Evolutionary conservation across 2,113 vertebrate genomes (phyloP).

Genomic region (Ophthalmolycus amberensis): DNA sequence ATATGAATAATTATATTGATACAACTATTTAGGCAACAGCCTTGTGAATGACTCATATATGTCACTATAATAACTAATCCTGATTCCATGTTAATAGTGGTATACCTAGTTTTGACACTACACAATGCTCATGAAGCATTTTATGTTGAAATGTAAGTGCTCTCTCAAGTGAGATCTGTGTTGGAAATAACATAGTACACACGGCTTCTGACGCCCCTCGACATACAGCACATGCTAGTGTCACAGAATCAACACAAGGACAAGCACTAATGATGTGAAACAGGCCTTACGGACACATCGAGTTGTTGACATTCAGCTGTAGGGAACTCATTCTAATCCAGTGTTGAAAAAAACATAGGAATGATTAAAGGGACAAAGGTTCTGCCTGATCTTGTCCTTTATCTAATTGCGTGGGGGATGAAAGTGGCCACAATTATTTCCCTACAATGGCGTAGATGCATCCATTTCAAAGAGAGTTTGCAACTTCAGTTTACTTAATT

Average conservation of each 20-base stretch:
- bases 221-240: conserved; percentile 25
- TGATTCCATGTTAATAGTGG: background rate
- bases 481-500: conserved; percentile 67
- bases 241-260: conserved; percentile 35
- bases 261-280: conserved; percentile 51
- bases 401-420: conserved; percentile 72
- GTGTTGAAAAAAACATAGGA: conserved; percentile 24
- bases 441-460: conserved; percentile 72
- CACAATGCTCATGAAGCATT: background rate
- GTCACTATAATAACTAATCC: background rate
- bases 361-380: conserved; percentile 76
- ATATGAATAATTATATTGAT: background rate
- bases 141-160: background rate
- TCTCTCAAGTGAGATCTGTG: background rate
- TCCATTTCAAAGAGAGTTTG: conserved; percentile 69
- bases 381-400: conserved; percentile 66
- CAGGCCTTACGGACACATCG: conserved; percentile 46
- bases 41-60: background rate
- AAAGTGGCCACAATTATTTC: conserved; percentile 79
- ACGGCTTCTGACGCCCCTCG: background rate
- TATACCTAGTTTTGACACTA: background rate
- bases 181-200: background rate
- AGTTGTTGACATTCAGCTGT: conserved; percentile 68
- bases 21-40: background rate
- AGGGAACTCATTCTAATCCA: conserved; percentile 45